A percentile compares a stretch with the other conserved stretches of the same genome.
These are phyloP conservation scores for Squalus acanthias DNA, from an alignment of 2,797 vertebrate genomes.

Conservation along the genomic window DNA sequence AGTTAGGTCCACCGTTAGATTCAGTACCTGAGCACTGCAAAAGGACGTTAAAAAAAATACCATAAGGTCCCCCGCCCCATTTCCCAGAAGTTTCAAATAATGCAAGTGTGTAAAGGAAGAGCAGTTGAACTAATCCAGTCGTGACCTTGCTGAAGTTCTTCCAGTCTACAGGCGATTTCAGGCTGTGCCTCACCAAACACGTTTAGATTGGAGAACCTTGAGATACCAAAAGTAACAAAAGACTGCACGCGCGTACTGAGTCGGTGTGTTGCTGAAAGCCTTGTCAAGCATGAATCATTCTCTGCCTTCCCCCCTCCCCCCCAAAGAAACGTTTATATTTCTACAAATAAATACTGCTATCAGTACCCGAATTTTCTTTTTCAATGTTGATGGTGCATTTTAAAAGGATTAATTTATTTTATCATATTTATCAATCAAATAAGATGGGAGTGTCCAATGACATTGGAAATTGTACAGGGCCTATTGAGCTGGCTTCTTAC, in stretches of 20 bases:
- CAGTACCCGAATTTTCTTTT: neutral
- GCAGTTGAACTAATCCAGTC: neutral
- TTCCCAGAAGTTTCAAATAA: neutral
- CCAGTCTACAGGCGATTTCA: neutral
- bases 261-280: neutral
- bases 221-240: neutral
- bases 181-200: neutral
- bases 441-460: neutral
- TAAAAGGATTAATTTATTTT: neutral
- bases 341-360: neutral
- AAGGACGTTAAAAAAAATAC: neutral
- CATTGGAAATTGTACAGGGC: neutral
- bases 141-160: neutral
- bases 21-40: neutral
- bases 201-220: neutral
- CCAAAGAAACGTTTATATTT: neutral
- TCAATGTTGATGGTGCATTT: neutral
- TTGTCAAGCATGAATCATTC: neutral
- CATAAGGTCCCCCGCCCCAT: neutral
- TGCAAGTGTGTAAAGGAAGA: neutral
- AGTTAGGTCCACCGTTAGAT: neutral
- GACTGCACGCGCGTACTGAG: neutral
- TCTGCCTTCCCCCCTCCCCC: neutral
- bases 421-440: neutral
- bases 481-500: neutral